Conservation (phyloP, 2,113 vertebrate species). For the Echinops telfairi region DNA sequence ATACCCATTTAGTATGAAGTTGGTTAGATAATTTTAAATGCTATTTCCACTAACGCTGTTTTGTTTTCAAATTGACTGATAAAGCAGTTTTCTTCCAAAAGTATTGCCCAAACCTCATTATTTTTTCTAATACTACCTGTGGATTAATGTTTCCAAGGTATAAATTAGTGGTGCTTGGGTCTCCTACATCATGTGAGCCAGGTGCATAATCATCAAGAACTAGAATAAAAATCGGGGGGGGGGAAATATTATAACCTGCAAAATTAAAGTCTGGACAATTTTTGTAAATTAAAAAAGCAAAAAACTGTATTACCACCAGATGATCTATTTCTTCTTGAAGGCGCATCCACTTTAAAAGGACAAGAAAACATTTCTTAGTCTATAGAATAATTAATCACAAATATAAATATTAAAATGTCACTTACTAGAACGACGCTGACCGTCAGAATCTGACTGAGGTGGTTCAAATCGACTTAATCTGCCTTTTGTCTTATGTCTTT, state of each 20-base stretch:
- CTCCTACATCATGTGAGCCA: constrained; percentile 98
- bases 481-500: constrained; percentile 97
- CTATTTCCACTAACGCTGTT: neutral
- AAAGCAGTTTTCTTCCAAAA: constrained; percentile 44
- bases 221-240: constrained; percentile 81
- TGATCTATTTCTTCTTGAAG: constrained; percentile 98
- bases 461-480: constrained; percentile 98
- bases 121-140: constrained; percentile 89
- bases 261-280: constrained; percentile 65
- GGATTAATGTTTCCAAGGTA: constrained; percentile 99
- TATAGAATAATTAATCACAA: constrained; percentile 61
- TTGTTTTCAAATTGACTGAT: neutral
- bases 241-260: constrained; percentile 81
- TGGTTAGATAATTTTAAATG: constrained; percentile 25
- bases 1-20: neutral
- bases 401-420: constrained; percentile 66
- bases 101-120: neutral
- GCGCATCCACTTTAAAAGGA: constrained; percentile 95
- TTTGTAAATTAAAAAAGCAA: constrained; percentile 81
- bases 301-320: constrained; percentile 96
- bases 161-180: constrained; percentile 98
- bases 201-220: constrained; percentile 98
- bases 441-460: constrained; percentile 92
- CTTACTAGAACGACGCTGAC: constrained; percentile 95
- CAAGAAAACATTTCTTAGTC: constrained; percentile 84